These are phyloP conservation scores for Leptoclinus maculatus DNA, from an alignment of 2,797 vertebrate species.

Conservation along the genomic window DNA sequence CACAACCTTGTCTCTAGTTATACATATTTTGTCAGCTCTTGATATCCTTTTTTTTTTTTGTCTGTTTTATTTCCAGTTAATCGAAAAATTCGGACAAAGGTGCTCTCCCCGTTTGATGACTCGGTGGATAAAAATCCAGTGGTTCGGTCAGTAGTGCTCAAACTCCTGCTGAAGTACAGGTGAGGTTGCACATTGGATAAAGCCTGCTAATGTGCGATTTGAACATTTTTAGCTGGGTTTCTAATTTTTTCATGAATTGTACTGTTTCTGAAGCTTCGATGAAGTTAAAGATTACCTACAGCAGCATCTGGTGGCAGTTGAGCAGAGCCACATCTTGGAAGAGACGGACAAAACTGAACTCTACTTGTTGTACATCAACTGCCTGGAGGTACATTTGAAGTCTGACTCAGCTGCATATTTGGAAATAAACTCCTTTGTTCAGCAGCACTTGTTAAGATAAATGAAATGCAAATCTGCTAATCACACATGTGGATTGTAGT, in stretches of 20 bases:
- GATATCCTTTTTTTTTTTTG: slow-evolving; percentile 1
- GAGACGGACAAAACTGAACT: slow-evolving; percentile 89
- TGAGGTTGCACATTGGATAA: slow-evolving; percentile 60
- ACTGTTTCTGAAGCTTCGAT: slow-evolving; percentile 84
- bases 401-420: not conserved
- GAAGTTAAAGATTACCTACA: slow-evolving; percentile 89
- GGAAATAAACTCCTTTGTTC: not conserved
- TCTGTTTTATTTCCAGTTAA: slow-evolving; percentile 58
- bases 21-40: not conserved
- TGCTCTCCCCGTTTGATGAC: slow-evolving; percentile 93
- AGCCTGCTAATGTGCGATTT: not conserved
- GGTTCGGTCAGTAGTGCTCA: slow-evolving; percentile 93
- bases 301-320: slow-evolving; percentile 86
- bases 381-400: slow-evolving; percentile 87
- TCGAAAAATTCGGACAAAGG: slow-evolving; percentile 83
- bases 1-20: not conserved
- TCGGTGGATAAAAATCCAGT: slow-evolving; percentile 93
- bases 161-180: slow-evolving; percentile 97
- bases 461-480: not conserved
- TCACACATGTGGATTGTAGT: not conserved
- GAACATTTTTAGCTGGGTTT: not conserved
- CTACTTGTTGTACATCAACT: slow-evolving; percentile 92
- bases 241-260: slow-evolving; percentile 2
- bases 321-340: slow-evolving; percentile 83
- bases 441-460: not conserved